Evolutionary conservation across 2,888 invertebrate genomes (phyloP), one percentile per base, ranked within the genome.

Genomic region (Ectemnius continuus): DNA sequence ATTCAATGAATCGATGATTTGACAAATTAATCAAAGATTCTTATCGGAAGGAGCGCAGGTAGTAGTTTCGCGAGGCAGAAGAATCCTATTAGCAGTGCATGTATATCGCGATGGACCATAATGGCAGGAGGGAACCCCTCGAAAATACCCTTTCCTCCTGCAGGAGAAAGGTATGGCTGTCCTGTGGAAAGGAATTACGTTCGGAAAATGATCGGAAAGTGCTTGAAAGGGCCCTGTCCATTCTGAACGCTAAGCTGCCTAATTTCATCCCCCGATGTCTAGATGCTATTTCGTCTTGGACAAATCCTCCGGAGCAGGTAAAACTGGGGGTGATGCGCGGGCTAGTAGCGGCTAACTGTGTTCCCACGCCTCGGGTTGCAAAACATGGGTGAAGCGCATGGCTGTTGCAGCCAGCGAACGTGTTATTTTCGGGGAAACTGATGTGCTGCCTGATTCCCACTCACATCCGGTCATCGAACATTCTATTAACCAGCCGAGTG

Each of bases 311-410:
- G 73, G 80, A 82, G 85, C 86, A 87, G 87, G 87, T 87, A 87
- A 85, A 78, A 85, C 80, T 76, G 80, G 80, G 74, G 79, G 81
- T 83, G 75, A 73, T 70, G 58, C 64, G 70, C 72, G 36, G 70
- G 63, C 72, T 61, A 67, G 67, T 80, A 75, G 73, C 73, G 79
- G 75, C 16, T 36, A 11, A 36, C 36, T 36, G 36, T 36, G 36
- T 87, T 87, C 87, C 87, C 87, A 87, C 87, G 87, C 82, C 86
- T 70, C 76, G 75, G 75, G 79, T 86, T 87, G 86, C 86, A 84
- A 85, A 87, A 87, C 83, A 81, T 78, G 81, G 77, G 76, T 57
- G 75, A 67, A 70, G 59, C 71, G 36, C 6, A 58, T 68, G 73
- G 75, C 63, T 66, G 84, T 76, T 77, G 78, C 70, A 47, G 57